A percentile compares a stretch with the other conserved stretches of the same genome.
phyloP scores from a whole-genome alignment of 2,888 invertebrate species.

The Parnassius apollo region DNA sequence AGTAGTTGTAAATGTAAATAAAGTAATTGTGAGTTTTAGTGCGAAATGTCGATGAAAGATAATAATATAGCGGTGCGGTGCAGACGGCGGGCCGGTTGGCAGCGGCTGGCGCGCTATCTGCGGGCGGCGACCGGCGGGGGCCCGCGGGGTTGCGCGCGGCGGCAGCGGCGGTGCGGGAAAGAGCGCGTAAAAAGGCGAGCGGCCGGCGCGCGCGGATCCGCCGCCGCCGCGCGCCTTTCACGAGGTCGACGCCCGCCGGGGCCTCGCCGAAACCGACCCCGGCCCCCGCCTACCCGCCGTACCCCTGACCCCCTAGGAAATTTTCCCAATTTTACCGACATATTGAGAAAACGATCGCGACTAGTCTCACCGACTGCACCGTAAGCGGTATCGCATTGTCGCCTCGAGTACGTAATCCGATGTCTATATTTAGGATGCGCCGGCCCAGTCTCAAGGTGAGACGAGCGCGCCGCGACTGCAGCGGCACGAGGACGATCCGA shows the following conservation, averaged over 20 bases:
- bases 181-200: slow-evolving; percentile 79
- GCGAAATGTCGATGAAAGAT: slow-evolving; percentile 7
- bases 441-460: slow-evolving; percentile 50
- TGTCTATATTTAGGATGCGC: slow-evolving; percentile 49
- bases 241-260: slow-evolving; percentile 75
- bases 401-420: slow-evolving; percentile 40
- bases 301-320: slow-evolving; percentile 47
- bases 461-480: slow-evolving; percentile 32
- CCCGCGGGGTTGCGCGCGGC: slow-evolving; percentile 73
- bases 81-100: slow-evolving; percentile 73
- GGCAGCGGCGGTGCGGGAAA: slow-evolving; percentile 56
- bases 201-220: slow-evolving; percentile 64
- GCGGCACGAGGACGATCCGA: slow-evolving; percentile 25
- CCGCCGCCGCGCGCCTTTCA: slow-evolving; percentile 67
- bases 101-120: slow-evolving; percentile 73
- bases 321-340: slow-evolving; percentile 46
- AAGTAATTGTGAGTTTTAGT: too few relatives aligned
- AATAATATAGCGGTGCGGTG: slow-evolving; percentile 44
- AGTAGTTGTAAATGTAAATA: neutral
- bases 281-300: slow-evolving; percentile 40
- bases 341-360: slow-evolving; percentile 23
- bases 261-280: slow-evolving; percentile 65
- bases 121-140: slow-evolving; percentile 79
- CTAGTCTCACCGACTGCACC: slow-evolving; percentile 30
- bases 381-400: slow-evolving; percentile 38